phyloP scores from a whole-genome alignment of 2,113 vertebrate species.

The Ciconia boyciana region DNA sequence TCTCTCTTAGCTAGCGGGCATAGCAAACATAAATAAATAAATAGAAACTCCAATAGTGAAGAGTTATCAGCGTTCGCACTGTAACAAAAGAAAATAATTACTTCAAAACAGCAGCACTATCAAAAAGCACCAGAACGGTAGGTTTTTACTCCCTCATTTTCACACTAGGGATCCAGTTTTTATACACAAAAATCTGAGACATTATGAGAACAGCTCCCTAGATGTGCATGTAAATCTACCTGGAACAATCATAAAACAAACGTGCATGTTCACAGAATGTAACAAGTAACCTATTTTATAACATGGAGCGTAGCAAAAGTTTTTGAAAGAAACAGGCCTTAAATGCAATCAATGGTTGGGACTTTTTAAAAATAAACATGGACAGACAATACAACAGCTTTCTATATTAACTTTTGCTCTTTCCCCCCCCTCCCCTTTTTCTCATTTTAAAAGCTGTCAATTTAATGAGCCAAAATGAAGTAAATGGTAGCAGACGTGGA shows the following conservation, averaged over 20 bases:
- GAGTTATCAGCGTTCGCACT: not conserved
- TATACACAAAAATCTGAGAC: not conserved
- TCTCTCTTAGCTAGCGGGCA: not conserved
- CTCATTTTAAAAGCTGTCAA: not conserved
- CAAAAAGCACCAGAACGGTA: not conserved
- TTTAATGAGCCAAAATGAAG: not conserved
- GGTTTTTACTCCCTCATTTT: not conserved
- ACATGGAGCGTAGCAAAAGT: not conserved
- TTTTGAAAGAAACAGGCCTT: not conserved
- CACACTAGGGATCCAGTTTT: not conserved
- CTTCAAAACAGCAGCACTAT: not conserved
- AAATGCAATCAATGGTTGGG: not conserved
- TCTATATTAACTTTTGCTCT: not conserved
- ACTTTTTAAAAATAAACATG: not conserved
- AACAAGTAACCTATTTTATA: not conserved
- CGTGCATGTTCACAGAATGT: accelerated
- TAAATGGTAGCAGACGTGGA: not conserved
- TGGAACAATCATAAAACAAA: not conserved
- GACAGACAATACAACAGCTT: not conserved
- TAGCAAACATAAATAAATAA: not conserved
- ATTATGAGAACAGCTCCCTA: not conserved
- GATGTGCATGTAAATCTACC: not conserved
- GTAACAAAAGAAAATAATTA: not conserved
- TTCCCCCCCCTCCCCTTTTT: not conserved
- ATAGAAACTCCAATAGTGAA: not conserved